Evolutionary conservation across 2,888 invertebrate species (phyloP), one percentile per base, ranked within the genome.

Genomic region (Anagyrus pseudococci): DNA sequence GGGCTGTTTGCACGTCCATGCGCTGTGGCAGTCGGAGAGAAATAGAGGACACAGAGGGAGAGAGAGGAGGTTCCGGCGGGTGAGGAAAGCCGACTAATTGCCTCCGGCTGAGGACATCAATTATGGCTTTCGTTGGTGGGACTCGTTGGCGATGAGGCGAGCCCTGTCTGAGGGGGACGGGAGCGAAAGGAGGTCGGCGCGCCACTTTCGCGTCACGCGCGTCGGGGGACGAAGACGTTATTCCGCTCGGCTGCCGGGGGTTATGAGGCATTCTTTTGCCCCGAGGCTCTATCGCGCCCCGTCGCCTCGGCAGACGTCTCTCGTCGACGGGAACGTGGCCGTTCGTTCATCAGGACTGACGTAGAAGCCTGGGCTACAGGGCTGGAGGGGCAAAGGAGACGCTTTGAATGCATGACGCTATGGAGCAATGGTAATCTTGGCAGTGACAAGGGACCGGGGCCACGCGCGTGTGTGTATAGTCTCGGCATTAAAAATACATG

Each of bases 301-400:
- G 4, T 29, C 6, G n/a, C 6, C 52, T 2, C 22, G 46, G 22
- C 10, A 29, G 33, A 29, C 49, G 33, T 20, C 33, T 8, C 49
- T 13, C 17, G n/a, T 20, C 44, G n/a, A n/a, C 25, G 26, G 33
- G 49, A 60, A 41, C 41, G 49, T 19, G 55, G 37, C 49, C 46
- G 44, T 44, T 55, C 46, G 56, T n/a, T n/a, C n/a, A 56, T 56
- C 26, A 62, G 52, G 52, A 56, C 44, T 62, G 58, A 58, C 54
- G 37, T 8, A 47, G 23, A 50, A 25, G 44, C 33, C 22, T 2
- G 20, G 4, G 46, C 7, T 25, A n/a, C n/a, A 22, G n/a, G 40
- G 8, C 41, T 25, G n/a, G n/a, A n/a, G n/a, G n/a, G n/a, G n/a
- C n/a, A 20, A 44, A 4, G 43, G 6, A 7, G 33, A 10, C 20